A percentile compares a stretch with the other conserved stretches of the same genome.
phyloP scores from a whole-genome alignment of 1,140 invertebrate genomes.

The Teleogryllus occipitalis region DNA sequence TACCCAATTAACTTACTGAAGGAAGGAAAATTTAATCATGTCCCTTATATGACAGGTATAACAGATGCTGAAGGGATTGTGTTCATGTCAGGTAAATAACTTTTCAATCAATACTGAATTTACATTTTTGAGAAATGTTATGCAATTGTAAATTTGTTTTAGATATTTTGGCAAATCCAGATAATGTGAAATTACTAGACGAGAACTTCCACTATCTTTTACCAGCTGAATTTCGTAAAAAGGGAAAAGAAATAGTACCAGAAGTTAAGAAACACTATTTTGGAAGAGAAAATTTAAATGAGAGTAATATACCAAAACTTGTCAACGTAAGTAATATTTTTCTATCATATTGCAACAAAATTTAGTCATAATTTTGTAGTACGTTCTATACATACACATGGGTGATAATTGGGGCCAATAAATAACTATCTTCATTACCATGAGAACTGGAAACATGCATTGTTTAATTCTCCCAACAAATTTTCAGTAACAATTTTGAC shows the following conservation, averaged over 20 bases:
- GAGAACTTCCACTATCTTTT: not conserved
- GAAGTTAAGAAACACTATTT: constrained; percentile 5
- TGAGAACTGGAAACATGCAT: too few species aligned
- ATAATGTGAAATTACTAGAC: not conserved
- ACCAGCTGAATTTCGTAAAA: not conserved
- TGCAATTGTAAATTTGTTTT: not conserved
- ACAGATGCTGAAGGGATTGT: constrained; percentile 7
- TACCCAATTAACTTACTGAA: constrained; percentile 1
- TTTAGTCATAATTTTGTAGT: not conserved
- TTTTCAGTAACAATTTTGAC: too few species aligned
- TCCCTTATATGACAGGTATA: constrained; percentile 10
- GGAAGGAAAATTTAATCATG: constrained; percentile 5
- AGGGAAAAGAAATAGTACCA: not conserved
- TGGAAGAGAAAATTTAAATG: not conserved
- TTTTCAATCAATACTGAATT: not conserved
- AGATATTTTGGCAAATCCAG: not conserved
- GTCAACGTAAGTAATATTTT: not conserved
- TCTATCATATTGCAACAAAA: too few species aligned
- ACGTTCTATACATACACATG: too few species aligned
- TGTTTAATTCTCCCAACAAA: too few species aligned
- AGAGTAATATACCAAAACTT: not conserved
- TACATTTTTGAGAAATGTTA: not conserved
- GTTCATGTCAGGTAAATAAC: constrained; percentile 12
- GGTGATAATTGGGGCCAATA: too few species aligned
- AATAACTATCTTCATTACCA: too few species aligned